Conservation (phyloP, 2,113 vertebrate species). For the Austrofundulus limnaeus region DNA sequence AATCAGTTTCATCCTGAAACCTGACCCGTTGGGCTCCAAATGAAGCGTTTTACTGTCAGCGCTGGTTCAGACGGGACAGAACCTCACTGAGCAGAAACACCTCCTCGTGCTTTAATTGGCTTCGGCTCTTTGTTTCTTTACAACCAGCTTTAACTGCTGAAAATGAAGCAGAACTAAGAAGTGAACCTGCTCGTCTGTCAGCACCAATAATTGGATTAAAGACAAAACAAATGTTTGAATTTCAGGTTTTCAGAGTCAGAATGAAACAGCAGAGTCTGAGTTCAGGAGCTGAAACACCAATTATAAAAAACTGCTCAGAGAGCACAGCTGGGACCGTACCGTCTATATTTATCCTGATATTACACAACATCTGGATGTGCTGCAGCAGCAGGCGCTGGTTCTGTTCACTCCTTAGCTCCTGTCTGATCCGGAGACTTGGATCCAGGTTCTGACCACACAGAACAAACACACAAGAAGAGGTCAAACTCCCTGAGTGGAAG, state of each 20-base stretch:
- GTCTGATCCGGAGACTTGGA: slow-evolving; percentile 63
- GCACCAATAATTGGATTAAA: too few species aligned
- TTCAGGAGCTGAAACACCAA: slow-evolving; percentile 45
- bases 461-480: slow-evolving; percentile 52
- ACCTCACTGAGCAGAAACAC: too few species aligned
- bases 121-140: too few species aligned
- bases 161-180: too few species aligned
- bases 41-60: background rate
- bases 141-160: too few species aligned
- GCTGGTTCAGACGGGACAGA: too few species aligned
- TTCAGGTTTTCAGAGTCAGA: background rate
- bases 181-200: too few species aligned
- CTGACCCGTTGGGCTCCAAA: background rate
- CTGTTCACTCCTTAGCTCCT: slow-evolving; percentile 67
- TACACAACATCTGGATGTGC: slow-evolving; percentile 57
- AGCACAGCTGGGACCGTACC: slow-evolving; percentile 31
- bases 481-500: too few species aligned
- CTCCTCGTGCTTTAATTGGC: too few species aligned
- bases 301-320: slow-evolving; percentile 53
- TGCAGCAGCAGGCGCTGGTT: slow-evolving; percentile 47
- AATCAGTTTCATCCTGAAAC: slow-evolving; percentile 9
- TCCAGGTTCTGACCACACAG: slow-evolving; percentile 65
- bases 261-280: too few species aligned
- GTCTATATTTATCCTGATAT: slow-evolving; percentile 64
- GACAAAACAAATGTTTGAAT: background rate